A percentile compares a stretch with the other conserved stretches of the same genome.
These are phyloP conservation scores for Nothura maculosa DNA, from an alignment of 2,797 vertebrate genomes.

Conservation along the genomic window DNA sequence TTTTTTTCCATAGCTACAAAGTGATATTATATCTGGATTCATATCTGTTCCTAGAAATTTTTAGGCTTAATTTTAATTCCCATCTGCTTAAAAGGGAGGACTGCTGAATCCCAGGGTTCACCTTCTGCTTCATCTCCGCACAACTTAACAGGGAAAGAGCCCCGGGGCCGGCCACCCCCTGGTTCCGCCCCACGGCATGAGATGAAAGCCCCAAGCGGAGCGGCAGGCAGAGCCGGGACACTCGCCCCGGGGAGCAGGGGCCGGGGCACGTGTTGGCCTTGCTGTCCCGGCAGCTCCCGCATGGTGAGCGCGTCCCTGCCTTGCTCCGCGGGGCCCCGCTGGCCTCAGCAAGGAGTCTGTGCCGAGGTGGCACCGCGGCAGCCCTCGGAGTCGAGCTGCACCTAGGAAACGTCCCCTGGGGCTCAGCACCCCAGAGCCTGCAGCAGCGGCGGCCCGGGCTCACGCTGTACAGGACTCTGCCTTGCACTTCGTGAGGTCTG, in stretches of 20 bases:
- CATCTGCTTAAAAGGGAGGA: slow-evolving; percentile 39
- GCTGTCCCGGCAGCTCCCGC: too few relatives aligned
- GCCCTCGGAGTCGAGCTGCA: not conserved
- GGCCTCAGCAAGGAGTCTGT: too few relatives aligned
- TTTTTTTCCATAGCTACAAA: slow-evolving; percentile 62
- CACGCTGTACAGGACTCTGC: not conserved
- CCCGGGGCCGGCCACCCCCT: not conserved
- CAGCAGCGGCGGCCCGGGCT: not conserved
- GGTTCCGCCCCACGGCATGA: not conserved
- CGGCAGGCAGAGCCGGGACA: not conserved
- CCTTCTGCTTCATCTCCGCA: not conserved
- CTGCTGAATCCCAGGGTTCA: slow-evolving; percentile 24
- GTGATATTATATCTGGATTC: slow-evolving; percentile 47
- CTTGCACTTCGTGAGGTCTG: slow-evolving; percentile 22
- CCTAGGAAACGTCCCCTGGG: not conserved
- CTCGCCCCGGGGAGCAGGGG: not conserved
- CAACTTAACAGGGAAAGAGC: not conserved
- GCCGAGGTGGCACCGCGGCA: too few relatives aligned
- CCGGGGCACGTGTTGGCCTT: too few relatives aligned
- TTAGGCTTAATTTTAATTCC: slow-evolving; percentile 63
- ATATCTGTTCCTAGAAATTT: slow-evolving; percentile 54
- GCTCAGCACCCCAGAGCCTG: not conserved
- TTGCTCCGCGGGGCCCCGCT: too few relatives aligned
- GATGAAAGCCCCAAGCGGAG: slow-evolving; percentile 33
- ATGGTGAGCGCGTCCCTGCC: too few relatives aligned